Evolutionary conservation across 2,888 invertebrate species (phyloP), one percentile per base, ranked within the genome.

Genomic region (Rhagium mordax): DNA sequence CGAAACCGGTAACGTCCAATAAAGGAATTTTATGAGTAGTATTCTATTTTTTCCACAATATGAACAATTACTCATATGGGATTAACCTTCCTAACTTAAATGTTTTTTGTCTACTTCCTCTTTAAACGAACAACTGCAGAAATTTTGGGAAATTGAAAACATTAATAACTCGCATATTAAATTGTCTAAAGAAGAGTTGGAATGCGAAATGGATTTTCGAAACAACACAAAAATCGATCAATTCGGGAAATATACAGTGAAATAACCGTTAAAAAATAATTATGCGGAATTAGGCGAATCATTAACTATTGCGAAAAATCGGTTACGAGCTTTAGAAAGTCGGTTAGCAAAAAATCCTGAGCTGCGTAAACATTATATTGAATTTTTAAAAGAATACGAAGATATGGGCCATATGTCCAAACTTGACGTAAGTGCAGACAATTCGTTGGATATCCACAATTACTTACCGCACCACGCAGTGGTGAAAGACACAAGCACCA

Each of bases 81-180:
- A n/a, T n/a, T n/a, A n/a, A n/a, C n/a, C n/a, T n/a, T n/a, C n/a
- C n/a, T n/a, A n/a, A n/a, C n/a, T n/a, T n/a, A n/a, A n/a, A n/a
- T n/a, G n/a, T 15, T 57, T 57, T 27, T 29, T 57, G 3, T 15
- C 27, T 6, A 57, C 57, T n/a, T n/a, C 3, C 13, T 24, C 27
- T 0, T 57, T 57, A 15, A 24, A 57, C 13, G 59, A 69, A 13
- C 59, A 69, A 47, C 18, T 69, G 4, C 20, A 69, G 18, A 47
- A 48, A 24, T 69, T 60, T 16, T 60, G 48, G 68, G 18, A 13
- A 29, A 51, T 69, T 4, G 51, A 69, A 53, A 51, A 61, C 53
- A 33, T 41, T 15, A 10, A 47, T 20, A 15, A 69, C 8, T 18
- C 29, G 15, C 60, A 68, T 49, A 29, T 51, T 1, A 51, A 69